Evolutionary conservation across 2,888 invertebrate genomes (phyloP).

Genomic region (Bursaphelenchus okinawaensis): DNA sequence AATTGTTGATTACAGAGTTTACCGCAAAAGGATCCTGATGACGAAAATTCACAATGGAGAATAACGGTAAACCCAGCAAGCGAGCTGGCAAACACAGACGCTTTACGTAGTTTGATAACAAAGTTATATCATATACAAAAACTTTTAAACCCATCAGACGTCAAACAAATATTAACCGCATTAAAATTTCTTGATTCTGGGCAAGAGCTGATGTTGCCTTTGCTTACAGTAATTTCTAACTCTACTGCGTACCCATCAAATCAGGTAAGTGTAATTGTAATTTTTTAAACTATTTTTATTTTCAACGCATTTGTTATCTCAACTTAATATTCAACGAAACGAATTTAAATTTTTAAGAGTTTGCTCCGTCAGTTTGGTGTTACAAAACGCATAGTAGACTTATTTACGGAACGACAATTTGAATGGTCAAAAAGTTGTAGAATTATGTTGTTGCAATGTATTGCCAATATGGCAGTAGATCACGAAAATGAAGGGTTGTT

Average conservation of each 20-base stretch:
- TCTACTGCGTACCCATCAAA: constrained; percentile 47
- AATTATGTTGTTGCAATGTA: constrained; percentile 50
- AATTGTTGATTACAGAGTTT: constrained; percentile 33
- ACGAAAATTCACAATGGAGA: constrained; percentile 45
- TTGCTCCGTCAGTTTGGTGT: constrained; percentile 40
- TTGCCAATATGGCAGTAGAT: constrained; percentile 48
- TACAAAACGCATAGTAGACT: constrained; percentile 41
- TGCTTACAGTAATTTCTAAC: constrained; percentile 48
- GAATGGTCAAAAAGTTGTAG: constrained; percentile 45
- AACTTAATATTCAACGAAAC: constrained; percentile 46
- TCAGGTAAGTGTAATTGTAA: constrained; percentile 30
- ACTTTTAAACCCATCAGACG: constrained; percentile 40
- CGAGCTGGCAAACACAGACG: constrained; percentile 38
- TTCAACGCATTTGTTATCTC: constrained; percentile 49
- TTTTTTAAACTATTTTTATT: background rate
- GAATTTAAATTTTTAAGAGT: constrained; percentile 32
- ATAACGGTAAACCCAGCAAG: constrained; percentile 51
- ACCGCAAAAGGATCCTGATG: constrained; percentile 51
- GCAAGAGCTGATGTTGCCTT: constrained; percentile 44
- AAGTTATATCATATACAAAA: constrained; percentile 45
- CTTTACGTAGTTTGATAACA: constrained; percentile 38
- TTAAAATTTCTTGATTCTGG: constrained; percentile 42
- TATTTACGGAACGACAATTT: constrained; percentile 33
- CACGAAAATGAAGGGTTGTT: constrained; percentile 33
- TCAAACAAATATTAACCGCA: constrained; percentile 44